Evolutionary conservation across 2,113 vertebrate genomes (phyloP).

Genomic region (Rhombomys opimus): DNA sequence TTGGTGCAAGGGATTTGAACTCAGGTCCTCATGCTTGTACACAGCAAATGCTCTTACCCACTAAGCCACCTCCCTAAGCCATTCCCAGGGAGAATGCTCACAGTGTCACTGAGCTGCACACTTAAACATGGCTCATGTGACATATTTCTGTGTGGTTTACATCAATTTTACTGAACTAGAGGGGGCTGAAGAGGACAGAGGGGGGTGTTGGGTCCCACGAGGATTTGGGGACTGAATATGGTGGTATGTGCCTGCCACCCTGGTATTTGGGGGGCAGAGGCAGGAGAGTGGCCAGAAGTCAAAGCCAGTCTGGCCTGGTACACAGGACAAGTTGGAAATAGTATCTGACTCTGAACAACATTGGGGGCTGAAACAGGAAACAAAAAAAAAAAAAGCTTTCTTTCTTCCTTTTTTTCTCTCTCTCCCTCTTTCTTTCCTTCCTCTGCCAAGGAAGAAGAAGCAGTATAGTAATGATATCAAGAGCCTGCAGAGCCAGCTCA

Average conservation of each 20-base stretch:
- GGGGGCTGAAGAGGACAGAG: background rate
- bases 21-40: background rate
- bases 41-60: background rate
- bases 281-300: background rate
- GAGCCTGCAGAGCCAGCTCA: background rate
- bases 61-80: background rate
- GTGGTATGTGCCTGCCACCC: background rate
- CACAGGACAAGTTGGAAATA: background rate
- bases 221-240: background rate
- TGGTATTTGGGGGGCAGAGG: background rate
- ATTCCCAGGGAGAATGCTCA: background rate
- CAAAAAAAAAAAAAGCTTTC: background rate
- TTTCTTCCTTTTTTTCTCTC: no score
- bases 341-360: background rate
- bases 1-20: background rate
- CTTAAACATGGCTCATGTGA: background rate
- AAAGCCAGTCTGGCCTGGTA: background rate
- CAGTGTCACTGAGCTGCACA: background rate
- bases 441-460: background rate
- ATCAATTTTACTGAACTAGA: background rate
- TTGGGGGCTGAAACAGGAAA: background rate
- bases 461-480: accelerated
- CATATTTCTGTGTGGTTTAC: background rate
- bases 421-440: background rate
- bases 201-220: background rate